Evolutionary conservation across 2,113 vertebrate genomes (phyloP), one percentile per base, ranked within the genome.

Genomic region (Uria lomvia): DNA sequence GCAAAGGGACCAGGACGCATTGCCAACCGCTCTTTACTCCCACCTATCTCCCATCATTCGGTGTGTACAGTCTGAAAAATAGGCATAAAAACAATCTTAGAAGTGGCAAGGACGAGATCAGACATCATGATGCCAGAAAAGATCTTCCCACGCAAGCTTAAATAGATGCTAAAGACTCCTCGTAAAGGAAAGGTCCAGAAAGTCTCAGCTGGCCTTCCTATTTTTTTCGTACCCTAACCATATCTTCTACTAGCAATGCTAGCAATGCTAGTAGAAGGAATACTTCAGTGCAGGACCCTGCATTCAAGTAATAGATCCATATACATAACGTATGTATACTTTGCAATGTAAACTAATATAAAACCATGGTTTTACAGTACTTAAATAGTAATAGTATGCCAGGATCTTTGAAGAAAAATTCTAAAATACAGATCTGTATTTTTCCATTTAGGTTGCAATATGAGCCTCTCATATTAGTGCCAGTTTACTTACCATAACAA

Each of bases 91-190:
- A 86, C 62, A 66, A 55, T 26, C 45, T 86, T 14, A 70, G 36
- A 86, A 92, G 59, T 6, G 50, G 66, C 36, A 86, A 85, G 71
- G 72, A 58, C 0, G 2, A 92, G 45, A 94, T 94, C 21, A 59
- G 74, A 77, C 22, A 26, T 50, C 5, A 11, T 1, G 7, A 85
- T 49, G 53, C 55, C 74, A 62, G 47, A 52, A 50, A n/a, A 59
- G 36, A 63, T 50, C 29, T 80, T 86, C 20, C 34, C 45, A 75
- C 0, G 0, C 40, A 63, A 42, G 72, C 26, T 74, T 47, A 80
- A 82, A 87, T 40, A 95, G 55, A 89, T 88, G 79, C 62, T 94
- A 76, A 92, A 79, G 73, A 67, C 15, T 56, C 60, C 17, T 29
- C 22, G 53, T 58, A 94, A 94, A 86, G 38, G 42, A 72, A 79